Evolutionary conservation across 2,113 vertebrate species (phyloP), one percentile per base, ranked within the genome.

Genomic region (Phocoena phocoena): DNA sequence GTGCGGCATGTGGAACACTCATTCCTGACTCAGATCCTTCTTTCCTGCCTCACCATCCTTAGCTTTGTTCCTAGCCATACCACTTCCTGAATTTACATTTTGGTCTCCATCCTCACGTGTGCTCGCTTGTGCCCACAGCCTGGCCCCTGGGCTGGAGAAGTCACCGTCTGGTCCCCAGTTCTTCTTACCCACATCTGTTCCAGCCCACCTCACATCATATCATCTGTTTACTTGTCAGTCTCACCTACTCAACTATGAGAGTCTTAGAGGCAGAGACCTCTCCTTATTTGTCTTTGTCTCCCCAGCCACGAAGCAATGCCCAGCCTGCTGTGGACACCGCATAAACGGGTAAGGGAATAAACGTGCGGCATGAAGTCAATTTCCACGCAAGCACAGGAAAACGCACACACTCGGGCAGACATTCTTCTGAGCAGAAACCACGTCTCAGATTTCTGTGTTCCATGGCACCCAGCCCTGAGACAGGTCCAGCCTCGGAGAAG

Each of bases 391-490:
- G 58, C 62, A 82, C 55, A 63, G 77, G 36, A 67, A 88, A 67
- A 86, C 21, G 20, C 74, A 62, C 60, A 84, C n/a, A 13, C 41
- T 60, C 74, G 31, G 47, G 36, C 47, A 89, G 86, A 76, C 85
- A 65, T 87, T 88, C 95, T 71, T 71, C 53, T 90, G 50, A 81
- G 47, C 79, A 92, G 65, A 92, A 90, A 74, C 87, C 47, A 44
- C 0, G 0, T n/a, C 81, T 87, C 73, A 65, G 90, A 94, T 96
- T 63, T 87, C 83, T 63, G 8, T 20, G 85, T 28, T 84, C 74
- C 58, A 38, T 6, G 18, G 41, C 60, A 55, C 6, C 15, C 70
- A 58, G 83, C 81, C 33, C 55, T 17, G 38, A 90, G 88, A 90
- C 53, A 88, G 11, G 25, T 41, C 81, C 60, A 26, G 60, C 38